Base-by-base conservation (phyloP, 2,888 invertebrate species). In the Priocnemis perturbator region DNA sequence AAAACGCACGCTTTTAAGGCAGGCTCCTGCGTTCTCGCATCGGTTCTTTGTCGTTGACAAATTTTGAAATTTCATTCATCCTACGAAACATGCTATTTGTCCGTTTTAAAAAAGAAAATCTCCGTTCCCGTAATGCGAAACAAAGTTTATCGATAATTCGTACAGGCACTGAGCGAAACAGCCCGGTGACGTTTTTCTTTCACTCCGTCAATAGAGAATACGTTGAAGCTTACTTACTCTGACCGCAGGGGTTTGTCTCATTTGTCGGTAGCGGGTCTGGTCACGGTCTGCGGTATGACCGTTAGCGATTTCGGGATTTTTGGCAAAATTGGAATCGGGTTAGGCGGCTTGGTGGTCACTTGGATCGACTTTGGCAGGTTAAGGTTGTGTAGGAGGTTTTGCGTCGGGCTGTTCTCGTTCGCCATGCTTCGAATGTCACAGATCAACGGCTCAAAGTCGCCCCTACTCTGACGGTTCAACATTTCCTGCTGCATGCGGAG, bases 261-360 rank as follows among this genome's bases (percentile, higher is more conserved):
- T 67, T 77, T 89, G 56, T 88, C 87, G 30, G 81, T 71, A 37
- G 37, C 11, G 23, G 85, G 80, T 75, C 86, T 83, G 17, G 88
- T 78, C 19, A 91, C 89, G 30, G 91, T 91, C 79, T 95, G 95
- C 14, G 95, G 94, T 83, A 95, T 95, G 63, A 96, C 95, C 0
- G 95, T 95, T 77, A 96, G 87, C 1, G 95, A 94, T 87, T 94
- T 95, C 30, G 96, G 96, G 85, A 95, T 95, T 89, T 94, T 95
- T 59, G 95, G 95, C 90, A 95, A 90, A 63, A 93, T 89, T 86
- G 91, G 87, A 64, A 90, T 87, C 56, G 90, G 87, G 45, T 77
- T 81, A 26, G 82, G 71, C 53, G 83, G 79, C 71, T 88, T 86
- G 64, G 87, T 89, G 62, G 87, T 86, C 44, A 88, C 87, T 74